Percentiles rank a stretch among this genome's conserved stretches.
Conservation (phyloP, 2,113 vertebrate genomes). For the Chloropsis cyanopogon region DNA sequence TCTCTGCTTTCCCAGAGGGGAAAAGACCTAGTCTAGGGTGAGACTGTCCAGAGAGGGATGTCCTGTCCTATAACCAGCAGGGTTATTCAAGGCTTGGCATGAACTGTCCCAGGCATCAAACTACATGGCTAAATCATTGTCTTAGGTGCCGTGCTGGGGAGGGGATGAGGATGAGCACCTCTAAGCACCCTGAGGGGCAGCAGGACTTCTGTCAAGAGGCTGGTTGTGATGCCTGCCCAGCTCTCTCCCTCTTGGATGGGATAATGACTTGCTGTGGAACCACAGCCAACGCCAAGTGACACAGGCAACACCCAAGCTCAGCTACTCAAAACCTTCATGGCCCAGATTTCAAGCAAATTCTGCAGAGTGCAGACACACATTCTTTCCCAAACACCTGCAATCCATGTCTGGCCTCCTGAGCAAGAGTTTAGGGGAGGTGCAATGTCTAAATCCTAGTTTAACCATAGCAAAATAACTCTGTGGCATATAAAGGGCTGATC, state of each 20-base stretch:
- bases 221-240: background rate
- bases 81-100: background rate
- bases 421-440: background rate
- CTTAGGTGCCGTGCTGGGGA: background rate
- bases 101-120: background rate
- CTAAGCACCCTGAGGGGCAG: background rate
- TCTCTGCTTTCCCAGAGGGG: background rate
- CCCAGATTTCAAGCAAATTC: background rate
- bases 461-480: background rate
- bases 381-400: background rate
- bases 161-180: background rate
- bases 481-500: background rate
- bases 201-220: background rate
- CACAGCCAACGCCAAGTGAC: accelerated
- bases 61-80: background rate
- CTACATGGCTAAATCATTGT: background rate
- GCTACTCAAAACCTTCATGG: background rate
- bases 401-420: background rate
- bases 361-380: background rate
- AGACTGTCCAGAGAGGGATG: background rate
- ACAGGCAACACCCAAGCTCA: background rate
- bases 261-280: background rate
- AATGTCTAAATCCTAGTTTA: background rate
- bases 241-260: background rate
- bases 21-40: background rate